These are phyloP conservation scores for Holacanthella duospinosa DNA, from an alignment of 2,888 invertebrate species.

Conservation along the genomic window DNA sequence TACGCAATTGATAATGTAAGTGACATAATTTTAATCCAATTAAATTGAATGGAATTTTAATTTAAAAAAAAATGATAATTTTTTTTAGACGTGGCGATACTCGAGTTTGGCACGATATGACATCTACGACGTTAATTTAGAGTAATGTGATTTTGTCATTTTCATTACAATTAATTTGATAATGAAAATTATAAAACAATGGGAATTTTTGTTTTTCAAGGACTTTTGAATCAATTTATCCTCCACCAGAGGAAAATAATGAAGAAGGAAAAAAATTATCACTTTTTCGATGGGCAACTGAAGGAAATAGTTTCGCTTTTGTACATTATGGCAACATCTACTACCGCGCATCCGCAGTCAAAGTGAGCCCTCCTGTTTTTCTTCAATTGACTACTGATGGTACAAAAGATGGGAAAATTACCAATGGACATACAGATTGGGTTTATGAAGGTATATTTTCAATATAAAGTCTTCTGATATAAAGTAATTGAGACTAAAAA, in stretches of 20 bases:
- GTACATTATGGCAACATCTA: not conserved
- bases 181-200: no score
- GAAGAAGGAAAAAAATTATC: not conserved
- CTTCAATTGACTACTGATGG: not conserved
- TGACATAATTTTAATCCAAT: not conserved
- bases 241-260: not conserved
- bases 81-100: not conserved
- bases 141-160: not conserved
- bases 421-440: constrained; percentile 8
- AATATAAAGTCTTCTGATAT: not conserved
- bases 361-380: not conserved
- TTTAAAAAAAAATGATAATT: not conserved
- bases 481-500: not conserved
- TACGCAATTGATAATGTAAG: not conserved
- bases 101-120: not conserved
- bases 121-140: not conserved
- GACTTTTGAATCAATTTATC: not conserved
- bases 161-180: no score
- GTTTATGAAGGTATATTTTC: constrained; percentile 9
- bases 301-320: not conserved
- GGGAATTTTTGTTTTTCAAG: not conserved
- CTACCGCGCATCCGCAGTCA: not conserved
- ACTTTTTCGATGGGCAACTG: not conserved
- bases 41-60: not conserved
- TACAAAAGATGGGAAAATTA: not conserved